phyloP scores from a whole-genome alignment of 2,797 vertebrate genomes.

The Cossypha caffra region DNA sequence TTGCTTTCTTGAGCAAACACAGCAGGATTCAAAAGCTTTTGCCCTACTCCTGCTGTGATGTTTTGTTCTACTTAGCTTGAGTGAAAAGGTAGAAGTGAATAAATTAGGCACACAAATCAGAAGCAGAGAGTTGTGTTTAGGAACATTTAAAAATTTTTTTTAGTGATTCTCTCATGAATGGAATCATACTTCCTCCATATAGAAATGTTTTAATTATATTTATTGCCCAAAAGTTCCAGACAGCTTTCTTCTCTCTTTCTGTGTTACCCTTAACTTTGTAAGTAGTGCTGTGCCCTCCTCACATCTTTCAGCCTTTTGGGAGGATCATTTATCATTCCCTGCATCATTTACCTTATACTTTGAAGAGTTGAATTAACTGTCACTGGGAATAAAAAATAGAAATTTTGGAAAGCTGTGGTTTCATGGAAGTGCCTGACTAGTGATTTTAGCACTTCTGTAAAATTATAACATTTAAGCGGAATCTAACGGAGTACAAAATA shows the following conservation, averaged over 20 bases:
- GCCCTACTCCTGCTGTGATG: constrained; percentile 70
- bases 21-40: constrained; percentile 72
- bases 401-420: constrained; percentile 37
- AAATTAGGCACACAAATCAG: constrained; percentile 62
- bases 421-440: constrained; percentile 26
- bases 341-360: constrained; percentile 84
- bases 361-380: constrained; percentile 86
- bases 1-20: constrained; percentile 64
- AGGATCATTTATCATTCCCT: constrained; percentile 86
- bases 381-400: constrained; percentile 66
- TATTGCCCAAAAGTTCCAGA: constrained; percentile 38
- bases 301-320: constrained; percentile 81
- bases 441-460: constrained; percentile 53
- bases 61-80: constrained; percentile 64
- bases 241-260: constrained; percentile 41
- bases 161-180: neutral
- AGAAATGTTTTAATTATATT: constrained; percentile 21
- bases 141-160: neutral
- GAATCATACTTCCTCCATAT: neutral
- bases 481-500: constrained; percentile 22
- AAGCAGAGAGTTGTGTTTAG: neutral
- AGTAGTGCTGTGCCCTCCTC: constrained; percentile 79
- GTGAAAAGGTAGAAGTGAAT: constrained; percentile 52
- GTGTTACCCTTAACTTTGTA: constrained; percentile 55
- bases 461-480: neutral